phyloP scores from a whole-genome alignment of 2,797 vertebrate genomes.

The Choloepus didactylus region DNA sequence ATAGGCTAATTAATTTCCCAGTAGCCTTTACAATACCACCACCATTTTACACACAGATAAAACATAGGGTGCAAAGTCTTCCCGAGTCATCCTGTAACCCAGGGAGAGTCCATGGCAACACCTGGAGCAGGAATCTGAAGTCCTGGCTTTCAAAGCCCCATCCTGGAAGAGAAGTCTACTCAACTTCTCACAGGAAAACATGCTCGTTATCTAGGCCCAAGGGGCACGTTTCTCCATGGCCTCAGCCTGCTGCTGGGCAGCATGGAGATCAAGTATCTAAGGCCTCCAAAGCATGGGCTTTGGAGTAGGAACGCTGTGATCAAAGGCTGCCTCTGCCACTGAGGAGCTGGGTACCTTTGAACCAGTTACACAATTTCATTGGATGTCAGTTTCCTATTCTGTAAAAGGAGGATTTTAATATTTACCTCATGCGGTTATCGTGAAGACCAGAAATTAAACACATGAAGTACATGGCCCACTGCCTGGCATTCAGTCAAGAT shows the following conservation, averaged over 20 bases:
- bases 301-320: neutral
- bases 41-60: conserved; percentile 10
- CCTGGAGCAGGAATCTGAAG: neutral
- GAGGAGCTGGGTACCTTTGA: neutral
- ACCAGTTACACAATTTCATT: neutral
- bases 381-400: neutral
- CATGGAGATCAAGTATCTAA: neutral
- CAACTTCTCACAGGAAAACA: neutral
- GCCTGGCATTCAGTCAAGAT: neutral
- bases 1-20: neutral
- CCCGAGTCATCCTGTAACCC: neutral
- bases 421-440: neutral
- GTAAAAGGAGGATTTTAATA: neutral
- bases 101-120: neutral
- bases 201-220: neutral
- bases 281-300: neutral
- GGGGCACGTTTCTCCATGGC: neutral
- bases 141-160: conserved; percentile 30
- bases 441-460: conserved; percentile 50
- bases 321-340: neutral
- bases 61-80: neutral
- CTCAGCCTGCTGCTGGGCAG: neutral
- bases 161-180: neutral
- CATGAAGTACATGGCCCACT: neutral
- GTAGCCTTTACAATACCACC: neutral